Conservation (phyloP, 2,888 invertebrate species). For the Tortrix viridana region DNA sequence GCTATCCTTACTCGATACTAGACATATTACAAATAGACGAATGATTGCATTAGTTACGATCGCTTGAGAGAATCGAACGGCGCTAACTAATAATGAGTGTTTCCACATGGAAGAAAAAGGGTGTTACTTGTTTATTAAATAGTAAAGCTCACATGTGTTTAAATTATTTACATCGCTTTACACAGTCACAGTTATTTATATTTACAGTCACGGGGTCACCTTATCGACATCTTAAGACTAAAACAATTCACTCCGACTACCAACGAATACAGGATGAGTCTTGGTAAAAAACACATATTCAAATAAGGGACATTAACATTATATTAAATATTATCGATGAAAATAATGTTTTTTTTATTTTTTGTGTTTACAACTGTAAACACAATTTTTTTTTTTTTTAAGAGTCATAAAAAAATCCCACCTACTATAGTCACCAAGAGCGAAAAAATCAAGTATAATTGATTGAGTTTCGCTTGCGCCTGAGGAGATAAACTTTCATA, state of each 20-base stretch:
- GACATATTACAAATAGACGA: background rate
- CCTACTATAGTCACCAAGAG: constrained; percentile 26
- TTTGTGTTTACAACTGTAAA: no score
- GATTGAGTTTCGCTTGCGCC: constrained; percentile 38
- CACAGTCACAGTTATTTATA: constrained; percentile 1
- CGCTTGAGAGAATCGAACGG: background rate
- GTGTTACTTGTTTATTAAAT: no score
- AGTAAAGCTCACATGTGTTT: no score
- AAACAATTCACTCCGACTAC: constrained; percentile 18
- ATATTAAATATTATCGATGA: no score
- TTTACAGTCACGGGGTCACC: background rate
- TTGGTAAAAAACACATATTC: no score
- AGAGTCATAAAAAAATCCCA: background rate
- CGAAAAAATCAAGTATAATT: constrained; percentile 44
- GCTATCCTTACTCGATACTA: background rate
- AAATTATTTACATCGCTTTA: background rate
- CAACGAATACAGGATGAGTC: no score
- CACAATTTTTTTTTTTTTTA: no score
- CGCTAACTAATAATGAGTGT: background rate
- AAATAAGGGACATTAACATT: no score
- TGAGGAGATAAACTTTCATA: constrained; percentile 62
- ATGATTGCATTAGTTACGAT: background rate
- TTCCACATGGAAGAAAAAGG: no score
- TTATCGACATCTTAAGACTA: constrained; percentile 13
- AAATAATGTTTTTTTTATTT: no score